Base-by-base conservation (phyloP, 2,113 vertebrate genomes). In the Mugil cephalus region DNA sequence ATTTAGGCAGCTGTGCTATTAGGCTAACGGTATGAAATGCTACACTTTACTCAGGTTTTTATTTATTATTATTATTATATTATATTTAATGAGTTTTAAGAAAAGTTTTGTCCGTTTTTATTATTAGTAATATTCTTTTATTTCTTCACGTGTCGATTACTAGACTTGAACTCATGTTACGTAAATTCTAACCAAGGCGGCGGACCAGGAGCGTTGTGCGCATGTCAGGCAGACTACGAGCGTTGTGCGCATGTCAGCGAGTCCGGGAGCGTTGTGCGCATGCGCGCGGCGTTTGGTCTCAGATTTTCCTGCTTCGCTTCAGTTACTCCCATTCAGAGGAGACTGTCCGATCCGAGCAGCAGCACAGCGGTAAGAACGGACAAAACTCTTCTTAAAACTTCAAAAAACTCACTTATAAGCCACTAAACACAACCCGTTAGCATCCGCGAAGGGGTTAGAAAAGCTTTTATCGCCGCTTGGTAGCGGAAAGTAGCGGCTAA, bases 281-380 rank as follows among this genome's bases (percentile, higher is more conserved):
- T 13, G 45, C 34, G 6, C 35, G 34, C 43, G 45, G 35, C 9
- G 12, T 13, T 15, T 60, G 1, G 13, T n/a, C 59, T 67, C 50
- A 74, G 65, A 63, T 61, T 85, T 82, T 77, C 21, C 62, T 68
- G 19, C 73, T 61, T 77, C 66, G 76, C 64, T 87, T 56, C 77
- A 30, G 24, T 30, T 30, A 17, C 79, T 74, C 79, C 68, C 88
- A 74, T 90, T 90, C 90, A 60, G 69, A 78, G 73, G 82, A 82
- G 76, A 66, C 67, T 75, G 68, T 74, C 76, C 51, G 39, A 67
- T 24, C 46, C 4, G 35, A 19, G 40, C 19, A 61, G 50, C 43
- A 67, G 68, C 51, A 45, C 30, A 72, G 91, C 84, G 93, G 94
- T 94, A 93, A 93, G 93, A 71, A 48, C 70, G 19, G 12, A 8